phyloP scores from a whole-genome alignment of 1,140 invertebrate genomes.

The Metopolophium dirhodum region DNA sequence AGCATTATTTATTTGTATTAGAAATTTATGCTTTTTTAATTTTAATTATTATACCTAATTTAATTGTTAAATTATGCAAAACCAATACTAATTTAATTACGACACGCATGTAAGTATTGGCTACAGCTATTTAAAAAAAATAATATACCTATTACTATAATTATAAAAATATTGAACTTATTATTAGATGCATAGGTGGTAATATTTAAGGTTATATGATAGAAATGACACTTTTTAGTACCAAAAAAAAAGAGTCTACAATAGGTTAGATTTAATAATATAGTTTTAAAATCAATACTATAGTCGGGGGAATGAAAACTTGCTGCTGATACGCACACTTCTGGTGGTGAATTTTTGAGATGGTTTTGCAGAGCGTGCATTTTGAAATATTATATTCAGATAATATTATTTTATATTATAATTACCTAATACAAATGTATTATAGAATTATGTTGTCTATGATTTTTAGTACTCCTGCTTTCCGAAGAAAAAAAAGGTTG shows the following conservation, averaged over 20 bases:
- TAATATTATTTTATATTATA: too few species aligned
- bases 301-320: too few species aligned
- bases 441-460: too few species aligned
- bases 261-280: neutral
- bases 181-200: neutral
- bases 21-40: neutral
- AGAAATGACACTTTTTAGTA: neutral
- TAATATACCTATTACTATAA: neutral
- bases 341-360: too few species aligned
- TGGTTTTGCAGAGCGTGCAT: too few species aligned
- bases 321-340: too few species aligned
- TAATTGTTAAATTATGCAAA: neutral
- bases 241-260: too few species aligned
- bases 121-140: neutral
- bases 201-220: neutral
- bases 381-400: too few species aligned
- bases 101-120: too few species aligned
- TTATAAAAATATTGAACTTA: neutral
- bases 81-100: neutral
- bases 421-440: too few species aligned
- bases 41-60: neutral
- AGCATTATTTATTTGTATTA: neutral
- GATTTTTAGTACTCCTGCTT: too few species aligned
- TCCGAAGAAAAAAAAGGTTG: too few species aligned
- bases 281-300: neutral